Conservation (phyloP, 1,140 invertebrate species). For the Ceratitis capitata region DNA sequence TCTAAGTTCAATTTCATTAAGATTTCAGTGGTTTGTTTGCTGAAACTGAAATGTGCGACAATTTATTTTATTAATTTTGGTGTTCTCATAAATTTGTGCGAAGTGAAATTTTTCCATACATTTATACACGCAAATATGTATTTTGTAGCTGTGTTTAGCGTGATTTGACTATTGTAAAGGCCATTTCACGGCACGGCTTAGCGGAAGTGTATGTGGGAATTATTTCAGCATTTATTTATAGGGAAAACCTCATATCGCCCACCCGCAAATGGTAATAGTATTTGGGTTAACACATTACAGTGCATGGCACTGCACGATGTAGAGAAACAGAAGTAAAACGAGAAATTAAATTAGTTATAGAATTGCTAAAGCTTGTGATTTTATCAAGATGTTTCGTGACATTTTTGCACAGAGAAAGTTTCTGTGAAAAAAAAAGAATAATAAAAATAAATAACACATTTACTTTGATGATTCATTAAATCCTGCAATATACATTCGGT, state of each 20-base stretch:
- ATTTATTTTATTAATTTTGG: neutral
- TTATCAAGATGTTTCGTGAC: neutral
- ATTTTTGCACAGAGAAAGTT: neutral
- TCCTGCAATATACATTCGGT: no score
- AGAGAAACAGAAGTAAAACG: neutral
- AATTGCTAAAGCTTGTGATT: neutral
- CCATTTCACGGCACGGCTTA: neutral
- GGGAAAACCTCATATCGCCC: neutral
- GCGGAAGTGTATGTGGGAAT: neutral
- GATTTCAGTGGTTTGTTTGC: neutral
- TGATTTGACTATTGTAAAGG: neutral
- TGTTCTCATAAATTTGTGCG: neutral
- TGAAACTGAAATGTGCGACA: neutral
- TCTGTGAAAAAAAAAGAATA: no score
- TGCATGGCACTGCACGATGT: neutral
- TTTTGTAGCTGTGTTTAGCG: neutral
- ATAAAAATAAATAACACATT: no score
- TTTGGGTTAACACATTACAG: no score
- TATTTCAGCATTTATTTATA: neutral
- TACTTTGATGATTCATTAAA: neutral
- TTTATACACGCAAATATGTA: neutral
- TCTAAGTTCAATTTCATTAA: neutral
- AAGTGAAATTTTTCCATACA: neutral
- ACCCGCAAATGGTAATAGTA: neutral
- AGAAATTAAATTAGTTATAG: neutral